Percentiles rank a stretch among this genome's conserved stretches.
Conservation (phyloP, 1,140 invertebrate genomes). For the Drosophila truncata region DNA sequence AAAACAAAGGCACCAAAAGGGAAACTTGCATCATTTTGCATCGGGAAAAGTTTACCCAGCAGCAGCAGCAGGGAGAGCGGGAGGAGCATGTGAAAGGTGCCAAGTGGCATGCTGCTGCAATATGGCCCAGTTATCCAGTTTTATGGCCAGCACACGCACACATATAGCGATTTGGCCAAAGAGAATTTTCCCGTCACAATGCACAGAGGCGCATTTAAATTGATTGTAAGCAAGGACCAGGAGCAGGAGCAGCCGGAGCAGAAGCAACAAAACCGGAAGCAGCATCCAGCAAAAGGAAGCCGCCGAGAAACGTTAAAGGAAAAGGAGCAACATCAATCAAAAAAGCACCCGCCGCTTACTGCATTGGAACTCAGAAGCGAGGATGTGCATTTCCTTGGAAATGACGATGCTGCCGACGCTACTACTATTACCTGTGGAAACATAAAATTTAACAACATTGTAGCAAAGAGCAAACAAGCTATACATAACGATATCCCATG, state of each 20-base stretch:
- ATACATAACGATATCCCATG: slow-evolving; percentile 75
- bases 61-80: neutral
- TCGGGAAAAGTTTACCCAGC: slow-evolving; percentile 35
- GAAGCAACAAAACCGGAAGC: slow-evolving; percentile 9
- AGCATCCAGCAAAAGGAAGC: slow-evolving; percentile 50
- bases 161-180: slow-evolving; percentile 66
- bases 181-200: slow-evolving; percentile 67
- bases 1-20: slow-evolving; percentile 25
- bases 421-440: slow-evolving; percentile 69
- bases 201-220: slow-evolving; percentile 81
- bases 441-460: slow-evolving; percentile 78
- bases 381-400: slow-evolving; percentile 36
- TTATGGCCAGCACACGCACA: slow-evolving; percentile 32
- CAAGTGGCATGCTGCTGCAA: slow-evolving; percentile 23
- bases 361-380: slow-evolving; percentile 40
- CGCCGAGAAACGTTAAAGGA: slow-evolving; percentile 45
- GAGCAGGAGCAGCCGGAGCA: neutral
- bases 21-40: slow-evolving; percentile 71
- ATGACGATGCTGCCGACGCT: slow-evolving; percentile 13
- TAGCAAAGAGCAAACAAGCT: slow-evolving; percentile 52
- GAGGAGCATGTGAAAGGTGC: slow-evolving; percentile 25
- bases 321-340: slow-evolving; percentile 76
- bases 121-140: slow-evolving; percentile 59
- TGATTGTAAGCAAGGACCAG: slow-evolving; percentile 67
- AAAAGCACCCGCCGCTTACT: slow-evolving; percentile 53